Conservation (phyloP, 2,888 invertebrate species). For the Thumatha senex region DNA sequence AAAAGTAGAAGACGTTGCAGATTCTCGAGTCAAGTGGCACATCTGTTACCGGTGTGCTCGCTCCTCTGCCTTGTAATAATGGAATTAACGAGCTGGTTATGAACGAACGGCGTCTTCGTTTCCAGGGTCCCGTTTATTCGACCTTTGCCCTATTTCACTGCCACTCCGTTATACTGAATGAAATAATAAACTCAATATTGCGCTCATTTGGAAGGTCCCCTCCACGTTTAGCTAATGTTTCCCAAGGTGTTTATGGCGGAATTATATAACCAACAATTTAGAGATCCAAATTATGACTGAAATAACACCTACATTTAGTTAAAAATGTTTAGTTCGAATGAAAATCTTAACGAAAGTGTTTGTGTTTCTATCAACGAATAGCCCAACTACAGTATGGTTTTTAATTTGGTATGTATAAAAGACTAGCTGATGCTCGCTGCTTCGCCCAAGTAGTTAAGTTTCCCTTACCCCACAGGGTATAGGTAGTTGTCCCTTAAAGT, state of each 20-base stretch:
- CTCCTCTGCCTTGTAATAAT: constrained; percentile 80
- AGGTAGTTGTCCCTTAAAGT: too few relatives aligned
- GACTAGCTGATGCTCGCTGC: too few relatives aligned
- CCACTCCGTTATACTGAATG: constrained; percentile 76
- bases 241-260: constrained; percentile 60
- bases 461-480: too few relatives aligned
- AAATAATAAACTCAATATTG: constrained; percentile 75
- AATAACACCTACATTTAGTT: too few relatives aligned
- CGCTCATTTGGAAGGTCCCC: constrained; percentile 62
- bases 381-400: too few relatives aligned
- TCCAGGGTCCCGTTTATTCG: constrained; percentile 73
- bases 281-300: too few relatives aligned
- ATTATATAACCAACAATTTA: constrained; percentile 43
- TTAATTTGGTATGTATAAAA: too few relatives aligned
- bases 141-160: constrained; percentile 78
- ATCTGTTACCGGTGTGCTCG: constrained; percentile 76
- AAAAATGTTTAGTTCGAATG: too few relatives aligned
- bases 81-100: constrained; percentile 82
- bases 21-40: constrained; percentile 69
- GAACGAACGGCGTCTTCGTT: constrained; percentile 82
- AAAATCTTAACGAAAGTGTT: too few relatives aligned
- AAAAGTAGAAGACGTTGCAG: constrained; percentile 48
- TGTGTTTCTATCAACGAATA: too few relatives aligned
- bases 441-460: too few relatives aligned
- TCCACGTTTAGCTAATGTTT: constrained; percentile 61